Evolutionary conservation across 1,140 invertebrate species (phyloP).

Genomic region (Zaprionus taronus): DNA sequence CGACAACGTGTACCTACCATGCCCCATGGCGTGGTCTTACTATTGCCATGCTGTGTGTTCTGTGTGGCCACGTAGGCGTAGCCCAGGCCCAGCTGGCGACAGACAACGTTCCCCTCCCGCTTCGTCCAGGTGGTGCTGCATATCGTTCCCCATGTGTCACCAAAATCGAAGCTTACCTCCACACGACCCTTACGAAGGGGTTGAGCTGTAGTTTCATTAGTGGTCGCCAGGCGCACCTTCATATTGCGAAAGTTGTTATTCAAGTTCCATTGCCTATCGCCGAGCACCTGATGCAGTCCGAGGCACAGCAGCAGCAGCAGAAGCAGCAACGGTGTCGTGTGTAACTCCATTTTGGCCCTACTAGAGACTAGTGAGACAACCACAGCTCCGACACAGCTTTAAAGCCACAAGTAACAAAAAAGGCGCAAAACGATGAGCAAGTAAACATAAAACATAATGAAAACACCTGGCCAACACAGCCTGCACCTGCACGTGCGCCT

Average conservation of each 20-base stretch:
- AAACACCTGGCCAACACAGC: slow-evolving; percentile 42
- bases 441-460: slow-evolving; percentile 4
- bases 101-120: slow-evolving; percentile 93
- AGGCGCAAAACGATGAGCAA: background rate
- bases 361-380: slow-evolving; percentile 19
- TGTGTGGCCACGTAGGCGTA: slow-evolving; percentile 89
- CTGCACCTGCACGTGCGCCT: background rate
- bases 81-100: slow-evolving; percentile 90
- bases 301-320: slow-evolving; percentile 30
- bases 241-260: slow-evolving; percentile 71
- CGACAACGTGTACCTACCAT: slow-evolving; percentile 91
- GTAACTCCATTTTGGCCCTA: slow-evolving; percentile 41
- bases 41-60: slow-evolving; percentile 88
- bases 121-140: slow-evolving; percentile 95
- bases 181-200: slow-evolving; percentile 67
- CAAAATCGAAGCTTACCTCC: slow-evolving; percentile 87
- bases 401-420: slow-evolving; percentile 41
- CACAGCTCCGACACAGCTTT: slow-evolving; percentile 35
- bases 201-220: background rate
- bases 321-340: background rate
- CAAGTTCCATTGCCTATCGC: slow-evolving; percentile 38
- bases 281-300: slow-evolving; percentile 7
- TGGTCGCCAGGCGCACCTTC: slow-evolving; percentile 58
- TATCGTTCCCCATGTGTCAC: slow-evolving; percentile 90
- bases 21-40: slow-evolving; percentile 85